Conservation (phyloP, 2,113 vertebrate species). For the Centropus bengalensis region DNA sequence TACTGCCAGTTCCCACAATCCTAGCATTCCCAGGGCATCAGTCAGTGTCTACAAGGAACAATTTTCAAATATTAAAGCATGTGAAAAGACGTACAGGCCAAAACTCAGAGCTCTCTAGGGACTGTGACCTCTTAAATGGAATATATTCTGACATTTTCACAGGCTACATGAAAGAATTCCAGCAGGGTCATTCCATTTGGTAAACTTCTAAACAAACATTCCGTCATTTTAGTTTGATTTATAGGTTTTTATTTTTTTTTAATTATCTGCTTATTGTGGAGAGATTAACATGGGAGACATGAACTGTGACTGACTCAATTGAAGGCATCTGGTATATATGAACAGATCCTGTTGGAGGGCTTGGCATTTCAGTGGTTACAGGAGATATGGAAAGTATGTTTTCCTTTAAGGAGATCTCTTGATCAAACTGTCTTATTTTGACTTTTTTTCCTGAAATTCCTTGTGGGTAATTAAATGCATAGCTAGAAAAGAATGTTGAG, state of each 20-base stretch:
- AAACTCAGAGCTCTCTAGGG: constrained; percentile 79
- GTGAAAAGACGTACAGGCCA: constrained; percentile 82
- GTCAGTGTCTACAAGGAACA: constrained; percentile 82
- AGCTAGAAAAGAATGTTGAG: constrained; percentile 10
- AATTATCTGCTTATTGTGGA: constrained; percentile 68
- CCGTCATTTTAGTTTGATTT: constrained; percentile 70
- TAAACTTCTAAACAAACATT: constrained; percentile 77
- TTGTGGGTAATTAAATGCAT: constrained; percentile 18
- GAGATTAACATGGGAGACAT: constrained; percentile 63
- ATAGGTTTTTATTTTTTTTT: constrained; percentile 39
- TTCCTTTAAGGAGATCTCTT: constrained; percentile 55
- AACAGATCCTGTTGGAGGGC: constrained; percentile 41
- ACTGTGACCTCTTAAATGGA: constrained; percentile 78
- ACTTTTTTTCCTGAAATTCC: constrained; percentile 46
- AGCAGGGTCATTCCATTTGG: constrained; percentile 74
- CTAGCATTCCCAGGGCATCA: constrained; percentile 82
- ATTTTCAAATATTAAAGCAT: constrained; percentile 84
- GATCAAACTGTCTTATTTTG: constrained; percentile 39
- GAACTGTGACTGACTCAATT: constrained; percentile 48
- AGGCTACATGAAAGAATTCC: constrained; percentile 80
- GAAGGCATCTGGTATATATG: constrained; percentile 56
- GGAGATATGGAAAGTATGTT: constrained; percentile 57
- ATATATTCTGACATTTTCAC: constrained; percentile 83
- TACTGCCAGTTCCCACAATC: constrained; percentile 86
- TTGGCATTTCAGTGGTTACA: constrained; percentile 61